Evolutionary conservation across 2,888 invertebrate genomes (phyloP).

Genomic region (Doris montereyensis): DNA sequence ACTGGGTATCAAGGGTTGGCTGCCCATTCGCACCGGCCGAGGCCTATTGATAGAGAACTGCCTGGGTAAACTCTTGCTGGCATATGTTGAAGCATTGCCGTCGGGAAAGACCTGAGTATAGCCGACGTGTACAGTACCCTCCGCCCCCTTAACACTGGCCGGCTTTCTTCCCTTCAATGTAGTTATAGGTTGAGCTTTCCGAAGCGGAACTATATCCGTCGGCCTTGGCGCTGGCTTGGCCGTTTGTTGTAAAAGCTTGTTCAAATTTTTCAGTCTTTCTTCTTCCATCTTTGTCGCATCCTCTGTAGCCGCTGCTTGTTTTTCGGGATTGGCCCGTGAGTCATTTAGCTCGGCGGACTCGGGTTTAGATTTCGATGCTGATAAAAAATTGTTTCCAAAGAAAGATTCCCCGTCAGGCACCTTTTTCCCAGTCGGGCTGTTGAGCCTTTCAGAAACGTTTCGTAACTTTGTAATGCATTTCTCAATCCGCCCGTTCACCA

Average conservation of each 20-base stretch:
- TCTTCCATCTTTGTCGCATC: background rate
- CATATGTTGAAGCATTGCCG: constrained; percentile 39
- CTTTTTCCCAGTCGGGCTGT: constrained; percentile 57
- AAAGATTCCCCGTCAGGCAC: constrained; percentile 32
- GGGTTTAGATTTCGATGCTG: constrained; percentile 39
- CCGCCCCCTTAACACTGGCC: background rate
- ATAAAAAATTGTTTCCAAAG: constrained; percentile 33
- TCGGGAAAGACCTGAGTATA: constrained; percentile 18
- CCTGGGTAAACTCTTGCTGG: constrained; percentile 51
- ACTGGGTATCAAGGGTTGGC: constrained; percentile 48
- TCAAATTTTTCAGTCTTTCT: background rate
- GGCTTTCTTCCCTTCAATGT: constrained; percentile 54
- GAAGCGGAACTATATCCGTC: constrained; percentile 43
- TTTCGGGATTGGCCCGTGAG: background rate
- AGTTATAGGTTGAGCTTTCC: constrained; percentile 66
- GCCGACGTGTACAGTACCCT: background rate
- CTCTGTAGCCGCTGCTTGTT: background rate
- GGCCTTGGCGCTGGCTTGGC: background rate
- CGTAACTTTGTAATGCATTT: constrained; percentile 69
- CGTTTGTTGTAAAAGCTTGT: background rate
- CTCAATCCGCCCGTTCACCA: constrained; percentile 65
- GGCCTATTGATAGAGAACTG: constrained; percentile 45
- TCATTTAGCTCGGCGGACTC: background rate
- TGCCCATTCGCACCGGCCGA: constrained; percentile 49
- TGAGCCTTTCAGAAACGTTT: constrained; percentile 66